phyloP scores from a whole-genome alignment of 2,797 vertebrate species.

The Galagoides demidoff region DNA sequence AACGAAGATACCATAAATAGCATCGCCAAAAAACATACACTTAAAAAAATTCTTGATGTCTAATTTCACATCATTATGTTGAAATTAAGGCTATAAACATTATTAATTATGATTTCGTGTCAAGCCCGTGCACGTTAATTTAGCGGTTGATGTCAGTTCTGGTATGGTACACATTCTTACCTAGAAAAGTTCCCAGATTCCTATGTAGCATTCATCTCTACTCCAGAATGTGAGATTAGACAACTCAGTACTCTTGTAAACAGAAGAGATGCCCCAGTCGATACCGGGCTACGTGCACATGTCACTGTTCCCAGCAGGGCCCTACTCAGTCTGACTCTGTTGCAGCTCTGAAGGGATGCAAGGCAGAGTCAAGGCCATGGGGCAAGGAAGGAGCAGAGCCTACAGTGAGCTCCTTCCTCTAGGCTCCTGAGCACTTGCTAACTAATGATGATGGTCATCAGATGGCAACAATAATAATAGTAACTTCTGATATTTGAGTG shows the following conservation, averaged over 20 bases:
- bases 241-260: not conserved
- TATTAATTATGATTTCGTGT: constrained; percentile 46
- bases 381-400: not conserved
- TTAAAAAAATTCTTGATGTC: not conserved
- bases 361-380: not conserved
- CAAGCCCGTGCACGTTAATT: constrained; percentile 30
- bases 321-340: not conserved
- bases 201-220: not conserved
- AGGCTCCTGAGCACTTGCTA: not conserved
- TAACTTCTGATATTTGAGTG: not conserved
- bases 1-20: not conserved
- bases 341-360: not conserved
- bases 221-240: not conserved
- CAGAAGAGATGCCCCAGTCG: not conserved
- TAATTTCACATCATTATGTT: constrained; percentile 11
- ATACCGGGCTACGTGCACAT: not conserved
- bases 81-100: constrained; percentile 57
- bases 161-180: not conserved
- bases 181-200: not conserved
- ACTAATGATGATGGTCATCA: fast-evolving
- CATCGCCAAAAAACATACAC: not conserved
- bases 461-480: not conserved
- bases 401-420: not conserved
- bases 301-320: not conserved
- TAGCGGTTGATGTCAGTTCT: not conserved